Base-by-base conservation (phyloP, 2,888 invertebrate species). In the Malthinus seriepunctatus region DNA sequence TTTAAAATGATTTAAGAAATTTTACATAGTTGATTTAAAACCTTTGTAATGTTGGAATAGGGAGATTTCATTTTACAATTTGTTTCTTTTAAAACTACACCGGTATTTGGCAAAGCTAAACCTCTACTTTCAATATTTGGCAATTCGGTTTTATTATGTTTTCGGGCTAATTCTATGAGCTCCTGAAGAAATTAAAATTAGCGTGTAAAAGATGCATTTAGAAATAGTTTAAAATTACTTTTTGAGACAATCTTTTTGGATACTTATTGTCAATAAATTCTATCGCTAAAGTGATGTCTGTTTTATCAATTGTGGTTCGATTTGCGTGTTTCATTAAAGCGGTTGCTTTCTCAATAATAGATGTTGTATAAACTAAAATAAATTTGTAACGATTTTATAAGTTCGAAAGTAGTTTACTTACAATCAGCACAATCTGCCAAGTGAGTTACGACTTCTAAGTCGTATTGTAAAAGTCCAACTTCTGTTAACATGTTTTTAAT, bases 271-370 rank as follows among this genome's bases (percentile, higher is more conserved):
- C 23, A 10, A 51, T 10, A 5, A 37, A 14, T 6, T 56, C 32
- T 14, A 64, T 4, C 2, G 64, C 60, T 47, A 62, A 52, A 23
- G 38, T 37, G 12, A 63, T 49, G 49, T 64, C 64, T 3, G 38
- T 10, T 11, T 11, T 34, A 47, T 56, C 49, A 23, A 60, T 44
- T 6, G 23, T 32, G n/a, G 53, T 31, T 54, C 59, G 57, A n/a
- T 56, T 58, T 8, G 62, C 61, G 39, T 63, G 64, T 11, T 51
- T 38, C 34, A 53, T 47, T 51, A 58, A 60, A 6, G 33, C 32
- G 10, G 32, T n/a, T 34, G 64, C 62, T 15, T 62, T 46, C 14
- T 64, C 47, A 3, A 64, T 39, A 8, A 64, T 39, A 2, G 38
- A 35, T 4, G 42, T 49, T 35, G 58, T 47, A 38, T 61, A 60